phyloP scores from a whole-genome alignment of 1,140 invertebrate species.

The Apis cerana region DNA sequence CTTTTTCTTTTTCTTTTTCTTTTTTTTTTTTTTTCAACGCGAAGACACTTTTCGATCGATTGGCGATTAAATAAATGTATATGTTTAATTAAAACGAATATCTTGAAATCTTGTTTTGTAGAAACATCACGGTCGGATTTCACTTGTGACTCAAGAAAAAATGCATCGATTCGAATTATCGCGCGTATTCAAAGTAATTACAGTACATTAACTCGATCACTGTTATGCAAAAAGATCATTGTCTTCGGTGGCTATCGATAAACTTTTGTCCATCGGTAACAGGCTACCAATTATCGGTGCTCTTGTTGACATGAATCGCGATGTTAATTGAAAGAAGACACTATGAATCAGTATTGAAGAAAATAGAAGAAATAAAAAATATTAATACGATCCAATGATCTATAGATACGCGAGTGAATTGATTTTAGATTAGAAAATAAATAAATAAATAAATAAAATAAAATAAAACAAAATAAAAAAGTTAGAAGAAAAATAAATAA shows the following conservation, averaged over 20 bases:
- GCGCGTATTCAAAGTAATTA: neutral
- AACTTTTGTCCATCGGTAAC: neutral
- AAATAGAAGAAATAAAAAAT: neutral
- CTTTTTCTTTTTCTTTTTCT: too few species aligned
- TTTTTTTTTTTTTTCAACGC: neutral
- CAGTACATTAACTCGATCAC: neutral
- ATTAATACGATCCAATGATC: too few species aligned
- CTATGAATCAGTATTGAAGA: neutral
- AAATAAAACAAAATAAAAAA: neutral
- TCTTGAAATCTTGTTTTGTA: neutral
- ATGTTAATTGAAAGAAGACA: constrained; percentile 2
- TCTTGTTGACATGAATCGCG: neutral
- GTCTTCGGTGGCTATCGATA: neutral
- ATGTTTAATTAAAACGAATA: neutral
- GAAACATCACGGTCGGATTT: neutral
- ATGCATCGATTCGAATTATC: neutral
- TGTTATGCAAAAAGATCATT: neutral
- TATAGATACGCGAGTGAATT: neutral
- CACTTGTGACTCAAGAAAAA: neutral
- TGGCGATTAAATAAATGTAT: neutral
- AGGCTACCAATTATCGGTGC: neutral
- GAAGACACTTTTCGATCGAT: neutral
- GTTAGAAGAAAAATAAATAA: neutral
- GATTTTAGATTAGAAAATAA: neutral
- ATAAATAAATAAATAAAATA: too few species aligned